phyloP scores from a whole-genome alignment of 2,113 vertebrate species.

The Casuarius casuarius region DNA sequence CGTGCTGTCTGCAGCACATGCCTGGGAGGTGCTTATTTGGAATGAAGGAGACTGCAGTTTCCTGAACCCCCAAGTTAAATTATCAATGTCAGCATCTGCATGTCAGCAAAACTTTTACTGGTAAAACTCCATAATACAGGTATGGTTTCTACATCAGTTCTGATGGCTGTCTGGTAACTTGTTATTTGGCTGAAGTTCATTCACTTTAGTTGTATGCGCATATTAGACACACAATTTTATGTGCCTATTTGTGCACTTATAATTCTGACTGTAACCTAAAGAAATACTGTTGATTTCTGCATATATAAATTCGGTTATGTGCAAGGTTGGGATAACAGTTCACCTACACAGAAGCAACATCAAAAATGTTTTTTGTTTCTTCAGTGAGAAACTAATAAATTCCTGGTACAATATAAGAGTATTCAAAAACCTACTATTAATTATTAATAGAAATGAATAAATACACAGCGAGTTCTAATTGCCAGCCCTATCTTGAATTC shows the following conservation, averaged over 20 bases:
- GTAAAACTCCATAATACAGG: too few species aligned
- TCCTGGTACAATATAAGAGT: neutral
- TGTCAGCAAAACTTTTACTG: too few species aligned
- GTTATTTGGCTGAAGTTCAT: too few species aligned
- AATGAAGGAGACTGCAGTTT: too few species aligned
- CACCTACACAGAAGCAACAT: neutral
- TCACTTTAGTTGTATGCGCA: too few species aligned
- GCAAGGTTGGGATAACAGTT: neutral
- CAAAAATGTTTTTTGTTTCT: neutral
- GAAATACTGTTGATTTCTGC: neutral
- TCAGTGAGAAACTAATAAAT: neutral
- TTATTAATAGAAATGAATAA: neutral
- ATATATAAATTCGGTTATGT: neutral
- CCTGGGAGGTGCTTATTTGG: too few species aligned
- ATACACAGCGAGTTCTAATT: neutral
- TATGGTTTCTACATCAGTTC: too few species aligned
- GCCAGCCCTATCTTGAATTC: neutral
- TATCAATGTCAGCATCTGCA: too few species aligned
- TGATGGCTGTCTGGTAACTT: too few species aligned
- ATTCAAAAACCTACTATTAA: neutral
- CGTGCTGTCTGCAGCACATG: too few species aligned
- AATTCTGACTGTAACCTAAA: neutral
- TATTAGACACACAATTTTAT: neutral
- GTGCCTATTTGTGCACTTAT: neutral
- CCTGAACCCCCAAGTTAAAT: too few species aligned